phyloP scores from a whole-genome alignment of 2,113 vertebrate species.

The Fulmarus glacialis region DNA sequence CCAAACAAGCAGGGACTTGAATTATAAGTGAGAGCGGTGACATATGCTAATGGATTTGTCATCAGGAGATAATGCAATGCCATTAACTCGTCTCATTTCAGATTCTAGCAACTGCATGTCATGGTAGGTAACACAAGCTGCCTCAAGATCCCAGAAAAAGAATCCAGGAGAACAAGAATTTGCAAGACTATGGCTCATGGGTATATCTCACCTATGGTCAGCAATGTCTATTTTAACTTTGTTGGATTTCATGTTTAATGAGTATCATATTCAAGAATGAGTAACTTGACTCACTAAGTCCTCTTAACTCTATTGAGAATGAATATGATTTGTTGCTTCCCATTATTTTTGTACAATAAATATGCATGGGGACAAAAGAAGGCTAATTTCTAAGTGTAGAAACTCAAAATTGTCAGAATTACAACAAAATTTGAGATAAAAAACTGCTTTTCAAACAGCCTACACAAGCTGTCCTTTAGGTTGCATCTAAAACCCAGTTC shows the following conservation, averaged over 20 bases:
- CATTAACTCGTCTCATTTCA: constrained; percentile 35
- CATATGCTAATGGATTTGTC: constrained; percentile 43
- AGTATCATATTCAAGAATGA: background rate
- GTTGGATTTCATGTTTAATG: background rate
- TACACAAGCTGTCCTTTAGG: background rate
- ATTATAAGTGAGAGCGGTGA: constrained; percentile 6
- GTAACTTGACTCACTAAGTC: background rate
- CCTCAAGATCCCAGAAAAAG: background rate
- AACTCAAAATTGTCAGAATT: background rate
- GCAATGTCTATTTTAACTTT: background rate
- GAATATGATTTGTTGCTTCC: background rate
- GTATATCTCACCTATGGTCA: background rate
- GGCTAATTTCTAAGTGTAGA: background rate
- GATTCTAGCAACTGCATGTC: constrained; percentile 21
- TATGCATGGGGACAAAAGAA: background rate
- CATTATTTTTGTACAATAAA: background rate
- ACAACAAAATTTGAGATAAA: background rate
- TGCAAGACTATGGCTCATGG: background rate
- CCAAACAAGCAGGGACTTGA: constrained; percentile 36
- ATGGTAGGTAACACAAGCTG: background rate
- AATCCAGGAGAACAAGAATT: background rate
- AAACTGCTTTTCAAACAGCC: background rate
- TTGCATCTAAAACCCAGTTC: background rate
- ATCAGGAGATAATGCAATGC: constrained; percentile 28
- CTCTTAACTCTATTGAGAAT: background rate